A percentile compares a stretch with the other conserved stretches of the same genome.
These are phyloP conservation scores for Pangasius krempfi DNA, from an alignment of 2,797 vertebrate species.

Conservation along the genomic window DNA sequence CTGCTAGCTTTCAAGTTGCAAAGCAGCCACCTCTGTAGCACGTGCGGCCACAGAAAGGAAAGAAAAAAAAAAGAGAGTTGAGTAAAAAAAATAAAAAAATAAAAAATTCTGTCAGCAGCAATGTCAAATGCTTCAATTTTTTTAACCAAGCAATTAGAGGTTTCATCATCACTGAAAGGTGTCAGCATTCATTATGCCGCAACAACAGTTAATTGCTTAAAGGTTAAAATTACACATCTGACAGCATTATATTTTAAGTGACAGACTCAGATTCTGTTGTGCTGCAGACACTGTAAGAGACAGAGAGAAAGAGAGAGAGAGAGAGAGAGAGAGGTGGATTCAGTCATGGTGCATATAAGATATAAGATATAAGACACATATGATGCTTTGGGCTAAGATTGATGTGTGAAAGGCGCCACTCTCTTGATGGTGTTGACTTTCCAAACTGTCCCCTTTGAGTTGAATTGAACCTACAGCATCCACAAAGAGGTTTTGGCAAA, in stretches of 20 bases:
- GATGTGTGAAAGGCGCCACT: not conserved
- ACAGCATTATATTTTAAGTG: conserved; percentile 85
- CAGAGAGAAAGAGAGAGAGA: conserved; percentile 56
- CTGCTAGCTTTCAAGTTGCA: conserved; percentile 82
- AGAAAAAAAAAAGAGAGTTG: conserved; percentile 56
- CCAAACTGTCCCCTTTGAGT: not conserved
- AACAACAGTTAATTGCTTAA: conserved; percentile 85
- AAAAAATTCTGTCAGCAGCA: conserved; percentile 78
- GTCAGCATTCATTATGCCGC: conserved; percentile 82
- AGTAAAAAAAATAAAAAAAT: conserved; percentile 33
- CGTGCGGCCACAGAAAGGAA: conserved; percentile 72
- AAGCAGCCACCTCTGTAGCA: conserved; percentile 70
- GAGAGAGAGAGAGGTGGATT: conserved; percentile 62
- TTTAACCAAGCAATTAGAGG: conserved; percentile 81
- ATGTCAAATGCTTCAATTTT: conserved; percentile 82
- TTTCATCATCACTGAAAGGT: conserved; percentile 82
- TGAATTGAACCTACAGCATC: not conserved
- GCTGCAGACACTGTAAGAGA: conserved; percentile 66
- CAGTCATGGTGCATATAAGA: conserved; percentile 66
- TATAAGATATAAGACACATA: conserved; percentile 28
- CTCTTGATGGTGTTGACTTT: not conserved
- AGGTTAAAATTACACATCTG: conserved; percentile 86
- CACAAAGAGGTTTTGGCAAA: not conserved
- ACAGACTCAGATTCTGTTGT: conserved; percentile 76
- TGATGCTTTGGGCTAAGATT: not conserved